Conservation (phyloP, 1,140 invertebrate genomes). For the Periplaneta americana region DNA sequence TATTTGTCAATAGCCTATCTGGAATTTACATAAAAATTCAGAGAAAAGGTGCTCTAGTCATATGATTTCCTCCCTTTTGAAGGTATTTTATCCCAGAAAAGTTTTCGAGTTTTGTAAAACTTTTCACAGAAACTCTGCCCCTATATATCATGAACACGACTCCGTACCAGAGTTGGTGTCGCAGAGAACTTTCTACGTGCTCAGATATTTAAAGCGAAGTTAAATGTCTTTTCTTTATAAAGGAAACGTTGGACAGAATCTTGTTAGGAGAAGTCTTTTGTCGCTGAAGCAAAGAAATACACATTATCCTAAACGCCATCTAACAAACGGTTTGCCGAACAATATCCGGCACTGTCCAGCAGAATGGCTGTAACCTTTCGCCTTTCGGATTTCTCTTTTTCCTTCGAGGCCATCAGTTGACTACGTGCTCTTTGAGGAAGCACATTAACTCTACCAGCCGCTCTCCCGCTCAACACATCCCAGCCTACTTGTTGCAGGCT, state of each 20-base stretch:
- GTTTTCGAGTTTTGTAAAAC: too few species aligned
- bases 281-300: not conserved
- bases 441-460: not conserved
- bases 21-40: too few species aligned
- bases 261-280: not conserved
- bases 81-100: too few species aligned
- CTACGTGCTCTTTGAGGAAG: not conserved
- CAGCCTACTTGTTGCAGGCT: not conserved
- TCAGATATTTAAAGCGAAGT: not conserved
- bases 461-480: not conserved
- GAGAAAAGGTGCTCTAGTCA: too few species aligned
- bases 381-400: not conserved
- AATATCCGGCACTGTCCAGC: not conserved
- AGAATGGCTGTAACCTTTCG: not conserved
- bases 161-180: too few species aligned
- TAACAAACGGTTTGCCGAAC: not conserved
- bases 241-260: not conserved
- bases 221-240: not conserved
- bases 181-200: not conserved
- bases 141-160: too few species aligned
- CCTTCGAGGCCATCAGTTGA: not conserved
- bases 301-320: not conserved
- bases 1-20: too few species aligned
- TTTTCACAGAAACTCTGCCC: too few species aligned
- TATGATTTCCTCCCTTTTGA: too few species aligned